These are phyloP conservation scores for Blastomussa wellsi DNA, from an alignment of 92 coral and sea anemone species.

Conservation along the genomic window DNA sequence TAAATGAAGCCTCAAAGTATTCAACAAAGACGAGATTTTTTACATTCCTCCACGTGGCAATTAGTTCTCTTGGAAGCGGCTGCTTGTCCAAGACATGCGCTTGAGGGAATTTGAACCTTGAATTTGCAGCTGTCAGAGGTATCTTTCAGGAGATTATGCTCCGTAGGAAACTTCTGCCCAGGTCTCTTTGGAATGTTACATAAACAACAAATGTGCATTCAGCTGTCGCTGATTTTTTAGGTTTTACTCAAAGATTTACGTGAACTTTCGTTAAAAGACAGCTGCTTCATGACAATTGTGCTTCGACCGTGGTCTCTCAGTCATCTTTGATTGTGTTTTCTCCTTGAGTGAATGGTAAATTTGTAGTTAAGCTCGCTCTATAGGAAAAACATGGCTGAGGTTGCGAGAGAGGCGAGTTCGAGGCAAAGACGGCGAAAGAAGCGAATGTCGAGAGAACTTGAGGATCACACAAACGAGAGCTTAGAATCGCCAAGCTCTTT, in stretches of 20 bases:
- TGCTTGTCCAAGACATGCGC: constrained; percentile 32
- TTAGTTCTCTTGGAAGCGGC: constrained; percentile 22
- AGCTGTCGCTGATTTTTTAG: neutral
- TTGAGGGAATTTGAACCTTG: constrained; percentile 5
- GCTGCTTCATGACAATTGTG: neutral
- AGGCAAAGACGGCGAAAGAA: constrained; percentile 83
- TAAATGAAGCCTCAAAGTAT: constrained; percentile 30
- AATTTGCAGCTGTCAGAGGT: constrained; percentile 12
- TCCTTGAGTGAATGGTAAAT: neutral
- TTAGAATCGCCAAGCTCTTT: constrained; percentile 71
- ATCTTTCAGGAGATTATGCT: neutral
- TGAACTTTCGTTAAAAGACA: neutral
- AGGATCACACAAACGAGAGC: constrained; percentile 76
- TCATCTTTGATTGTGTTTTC: neutral
- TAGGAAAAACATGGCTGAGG: constrained; percentile 19
- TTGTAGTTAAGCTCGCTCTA: neutral
- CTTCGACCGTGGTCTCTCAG: neutral
- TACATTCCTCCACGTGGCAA: constrained; percentile 68
- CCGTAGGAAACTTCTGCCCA: neutral
- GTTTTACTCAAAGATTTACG: neutral
- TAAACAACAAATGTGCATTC: constrained; percentile 16
- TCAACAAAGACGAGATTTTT: constrained; percentile 20
- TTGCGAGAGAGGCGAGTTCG: constrained; percentile 32
- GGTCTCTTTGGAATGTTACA: constrained; percentile 1
- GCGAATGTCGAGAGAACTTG: constrained; percentile 85